Evolutionary conservation across 2,113 vertebrate genomes (phyloP), one percentile per base, ranked within the genome.

Genomic region (Otus sunia): DNA sequence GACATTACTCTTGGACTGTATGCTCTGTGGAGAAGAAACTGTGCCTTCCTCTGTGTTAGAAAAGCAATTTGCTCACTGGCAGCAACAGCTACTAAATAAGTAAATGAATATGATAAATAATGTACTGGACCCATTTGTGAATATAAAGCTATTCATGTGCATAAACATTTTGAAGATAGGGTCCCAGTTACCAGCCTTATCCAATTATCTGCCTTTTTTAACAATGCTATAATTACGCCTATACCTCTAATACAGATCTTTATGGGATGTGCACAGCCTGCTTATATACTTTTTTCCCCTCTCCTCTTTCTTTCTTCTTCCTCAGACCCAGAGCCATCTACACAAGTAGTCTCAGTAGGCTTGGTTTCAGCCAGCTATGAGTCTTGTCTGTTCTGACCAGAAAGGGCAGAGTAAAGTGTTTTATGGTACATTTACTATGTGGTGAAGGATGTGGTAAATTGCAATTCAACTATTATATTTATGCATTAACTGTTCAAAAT

Each of bases 101-200:
- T 96, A 96, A 97, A 88, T 69, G 89, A 94, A 88, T 94, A 77
- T 59, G 32, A 96, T 97, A 90, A 96, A 96, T 95, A 96, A 96
- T 97, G 92, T 92, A 97, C 89, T 58, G 66, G 45, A 64, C 36
- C 43, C 82, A 59, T 83, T 84, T 94, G 41, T 88, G 83, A 85
- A 71, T 95, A 92, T 86, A 63, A 78, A 91, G 79, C 60, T 88
- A 92, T 73, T 96, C 89, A 84, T 90, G 89, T 88, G 77, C 30
- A 23, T 39, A 95, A 91, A n/a, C 86, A 64, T 90, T 95, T 92
- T 82, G 66, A 82, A 89, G 45, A 73, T n/a, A 76, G 15, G 55
- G 58, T 91, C 74, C 80, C 58, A 36, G 49, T 63, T 86, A 92
- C 39, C 79, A 91, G 47, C 30, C 39, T 85, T 91, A 79, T 53